phyloP scores from a whole-genome alignment of 2,888 invertebrate genomes.

The Apamea anceps region DNA sequence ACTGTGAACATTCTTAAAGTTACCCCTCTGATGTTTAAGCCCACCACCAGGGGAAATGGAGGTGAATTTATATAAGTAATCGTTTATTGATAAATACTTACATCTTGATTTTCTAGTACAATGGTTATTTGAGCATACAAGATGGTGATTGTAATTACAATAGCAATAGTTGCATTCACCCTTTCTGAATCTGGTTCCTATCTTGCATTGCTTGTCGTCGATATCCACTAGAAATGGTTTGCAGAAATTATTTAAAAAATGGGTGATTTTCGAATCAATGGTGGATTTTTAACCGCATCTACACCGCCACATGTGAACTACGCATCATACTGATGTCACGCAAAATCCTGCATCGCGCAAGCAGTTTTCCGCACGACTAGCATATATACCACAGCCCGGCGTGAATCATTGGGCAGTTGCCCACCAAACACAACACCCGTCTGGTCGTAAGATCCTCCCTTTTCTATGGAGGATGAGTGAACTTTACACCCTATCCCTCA shows the following conservation, averaged over 20 bases:
- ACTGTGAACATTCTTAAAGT: no score
- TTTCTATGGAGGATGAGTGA: background rate
- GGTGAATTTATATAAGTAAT: background rate
- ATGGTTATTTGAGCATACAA: conserved; percentile 11
- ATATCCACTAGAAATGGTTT: background rate
- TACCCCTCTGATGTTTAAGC: no score
- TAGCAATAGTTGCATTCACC: conserved; percentile 41
- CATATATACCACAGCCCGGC: background rate
- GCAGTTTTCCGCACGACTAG: background rate
- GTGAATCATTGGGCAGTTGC: background rate
- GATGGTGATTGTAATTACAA: background rate
- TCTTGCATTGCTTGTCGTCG: background rate
- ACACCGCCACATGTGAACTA: background rate
- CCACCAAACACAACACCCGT: background rate
- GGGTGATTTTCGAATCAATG: background rate
- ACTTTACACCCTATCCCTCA: background rate
- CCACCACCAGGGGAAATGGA: no score
- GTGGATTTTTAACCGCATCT: background rate
- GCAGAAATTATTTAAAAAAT: background rate
- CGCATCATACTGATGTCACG: background rate
- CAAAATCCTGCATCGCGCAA: background rate
- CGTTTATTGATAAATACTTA: conserved; percentile 1
- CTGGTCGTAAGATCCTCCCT: background rate
- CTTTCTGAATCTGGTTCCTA: conserved; percentile 18
- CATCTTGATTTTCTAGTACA: background rate